Evolutionary conservation across 2,113 vertebrate species (phyloP).

Genomic region (Pachypanchax playfairii): DNA sequence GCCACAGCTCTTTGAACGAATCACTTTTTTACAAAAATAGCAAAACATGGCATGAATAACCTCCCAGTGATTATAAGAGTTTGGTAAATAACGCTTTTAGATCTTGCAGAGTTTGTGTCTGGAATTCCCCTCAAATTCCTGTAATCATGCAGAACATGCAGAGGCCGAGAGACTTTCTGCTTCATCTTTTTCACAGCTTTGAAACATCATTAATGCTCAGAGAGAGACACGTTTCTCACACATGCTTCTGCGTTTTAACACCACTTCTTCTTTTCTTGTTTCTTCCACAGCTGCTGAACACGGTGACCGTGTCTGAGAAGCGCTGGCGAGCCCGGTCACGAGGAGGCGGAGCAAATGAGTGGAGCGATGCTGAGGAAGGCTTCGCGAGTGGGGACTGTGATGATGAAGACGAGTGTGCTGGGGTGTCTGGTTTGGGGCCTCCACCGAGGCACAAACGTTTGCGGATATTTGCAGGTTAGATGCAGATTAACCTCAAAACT

Average conservation of each 20-base stretch:
- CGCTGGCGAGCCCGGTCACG: slow-evolving; percentile 74
- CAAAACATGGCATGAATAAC: slow-evolving; percentile 56
- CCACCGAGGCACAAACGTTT: slow-evolving; percentile 77
- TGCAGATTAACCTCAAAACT: no score
- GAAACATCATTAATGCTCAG: slow-evolving; percentile 42
- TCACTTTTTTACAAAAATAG: slow-evolving; percentile 66
- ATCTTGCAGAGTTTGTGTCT: slow-evolving; percentile 24
- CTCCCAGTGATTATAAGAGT: slow-evolving; percentile 51
- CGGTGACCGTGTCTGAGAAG: slow-evolving; percentile 77
- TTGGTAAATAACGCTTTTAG: slow-evolving; percentile 42
- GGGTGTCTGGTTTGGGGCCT: slow-evolving; percentile 77
- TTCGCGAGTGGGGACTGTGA: slow-evolving; percentile 82
- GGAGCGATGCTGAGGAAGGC: slow-evolving; percentile 70
- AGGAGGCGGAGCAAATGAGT: slow-evolving; percentile 34
- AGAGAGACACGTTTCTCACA: slow-evolving; percentile 22
- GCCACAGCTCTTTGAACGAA: slow-evolving; percentile 59
- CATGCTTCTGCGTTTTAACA: neutral
- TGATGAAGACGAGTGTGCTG: slow-evolving; percentile 81
- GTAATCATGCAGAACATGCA: slow-evolving; percentile 38
- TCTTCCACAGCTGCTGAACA: slow-evolving; percentile 71
- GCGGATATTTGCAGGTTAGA: slow-evolving; percentile 80
- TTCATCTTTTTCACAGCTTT: slow-evolving; percentile 55
- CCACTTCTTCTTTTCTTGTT: slow-evolving; percentile 27
- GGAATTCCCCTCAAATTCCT: slow-evolving; percentile 50
- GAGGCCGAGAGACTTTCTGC: slow-evolving; percentile 33